phyloP scores from a whole-genome alignment of 2,797 vertebrate genomes.

The Sebastes umbrosus region DNA sequence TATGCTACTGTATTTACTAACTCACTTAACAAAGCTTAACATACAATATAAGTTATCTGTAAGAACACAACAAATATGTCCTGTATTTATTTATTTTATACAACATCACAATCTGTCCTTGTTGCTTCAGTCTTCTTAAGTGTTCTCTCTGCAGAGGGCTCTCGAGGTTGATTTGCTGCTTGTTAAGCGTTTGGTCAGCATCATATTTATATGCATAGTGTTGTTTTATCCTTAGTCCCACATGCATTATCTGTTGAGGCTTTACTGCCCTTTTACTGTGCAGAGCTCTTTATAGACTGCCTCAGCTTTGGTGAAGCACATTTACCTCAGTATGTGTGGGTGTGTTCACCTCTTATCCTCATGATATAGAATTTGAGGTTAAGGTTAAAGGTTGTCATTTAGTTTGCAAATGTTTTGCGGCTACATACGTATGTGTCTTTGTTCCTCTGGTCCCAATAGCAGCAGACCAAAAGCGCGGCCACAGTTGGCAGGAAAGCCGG shows the following conservation, averaged over 20 bases:
- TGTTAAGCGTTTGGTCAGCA: slow-evolving; percentile 18
- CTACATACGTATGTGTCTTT: slow-evolving; percentile 44
- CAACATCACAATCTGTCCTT: background rate
- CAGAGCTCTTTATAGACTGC: background rate
- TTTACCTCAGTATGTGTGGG: slow-evolving; percentile 32
- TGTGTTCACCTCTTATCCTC: slow-evolving; percentile 34
- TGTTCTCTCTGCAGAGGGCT: background rate
- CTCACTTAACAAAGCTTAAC: background rate
- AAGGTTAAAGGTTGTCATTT: slow-evolving; percentile 61
- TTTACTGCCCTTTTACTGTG: background rate
- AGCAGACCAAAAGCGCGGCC: slow-evolving; percentile 45
- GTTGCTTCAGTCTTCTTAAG: background rate
- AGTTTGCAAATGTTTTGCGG: slow-evolving; percentile 43
- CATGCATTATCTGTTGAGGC: slow-evolving; percentile 10
- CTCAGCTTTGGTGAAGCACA: slow-evolving; percentile 2
- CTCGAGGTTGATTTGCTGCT: slow-evolving; percentile 14
- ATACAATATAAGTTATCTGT: background rate
- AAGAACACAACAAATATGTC: background rate
- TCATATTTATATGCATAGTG: background rate
- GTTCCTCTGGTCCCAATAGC: slow-evolving; percentile 48
- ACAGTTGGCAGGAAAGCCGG: slow-evolving; percentile 43
- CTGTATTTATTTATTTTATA: background rate
- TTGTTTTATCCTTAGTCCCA: slow-evolving; percentile 4
- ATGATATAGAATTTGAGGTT: slow-evolving; percentile 69
- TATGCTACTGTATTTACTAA: background rate